Percentiles rank a stretch among this genome's conserved stretches.
Conservation (phyloP, 2,888 invertebrate genomes). For the Carabus problematicus region DNA sequence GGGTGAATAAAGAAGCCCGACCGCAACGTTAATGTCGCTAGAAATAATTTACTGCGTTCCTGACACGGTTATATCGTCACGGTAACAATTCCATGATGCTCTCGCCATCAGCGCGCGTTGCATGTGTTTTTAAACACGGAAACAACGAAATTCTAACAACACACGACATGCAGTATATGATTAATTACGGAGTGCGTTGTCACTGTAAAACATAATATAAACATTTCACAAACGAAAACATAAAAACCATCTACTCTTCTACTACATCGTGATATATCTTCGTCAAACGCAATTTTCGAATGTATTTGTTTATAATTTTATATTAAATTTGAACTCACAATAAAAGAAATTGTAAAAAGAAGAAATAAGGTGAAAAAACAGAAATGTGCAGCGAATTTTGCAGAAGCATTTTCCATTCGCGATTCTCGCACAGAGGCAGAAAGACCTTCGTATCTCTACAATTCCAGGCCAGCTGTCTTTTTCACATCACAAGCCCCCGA, state of each 20-base stretch:
- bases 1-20: not conserved
- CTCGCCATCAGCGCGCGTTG: constrained; percentile 1
- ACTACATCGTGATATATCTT: too few species aligned
- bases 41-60: constrained; percentile 36
- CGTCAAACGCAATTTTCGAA: not conserved
- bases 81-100: constrained; percentile 40
- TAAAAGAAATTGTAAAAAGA: too few species aligned
- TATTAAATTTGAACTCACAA: too few species aligned
- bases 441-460: constrained; percentile 30
- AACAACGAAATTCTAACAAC: constrained; percentile 30
- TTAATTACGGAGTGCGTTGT: constrained; percentile 31
- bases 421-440: constrained; percentile 1
- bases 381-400: constrained; percentile 35
- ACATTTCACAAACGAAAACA: too few species aligned
- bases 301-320: too few species aligned
- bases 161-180: constrained; percentile 28
- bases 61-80: constrained; percentile 39
- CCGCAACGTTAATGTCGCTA: constrained; percentile 18
- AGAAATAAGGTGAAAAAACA: constrained; percentile 32
- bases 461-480: constrained; percentile 58
- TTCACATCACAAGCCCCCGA: constrained; percentile 55
- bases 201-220: too few species aligned
- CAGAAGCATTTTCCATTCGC: constrained; percentile 41
- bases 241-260: too few species aligned
- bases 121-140: constrained; percentile 36